Evolutionary conservation across 2,797 vertebrate genomes (phyloP).

Genomic region (Austrolebias charrua): DNA sequence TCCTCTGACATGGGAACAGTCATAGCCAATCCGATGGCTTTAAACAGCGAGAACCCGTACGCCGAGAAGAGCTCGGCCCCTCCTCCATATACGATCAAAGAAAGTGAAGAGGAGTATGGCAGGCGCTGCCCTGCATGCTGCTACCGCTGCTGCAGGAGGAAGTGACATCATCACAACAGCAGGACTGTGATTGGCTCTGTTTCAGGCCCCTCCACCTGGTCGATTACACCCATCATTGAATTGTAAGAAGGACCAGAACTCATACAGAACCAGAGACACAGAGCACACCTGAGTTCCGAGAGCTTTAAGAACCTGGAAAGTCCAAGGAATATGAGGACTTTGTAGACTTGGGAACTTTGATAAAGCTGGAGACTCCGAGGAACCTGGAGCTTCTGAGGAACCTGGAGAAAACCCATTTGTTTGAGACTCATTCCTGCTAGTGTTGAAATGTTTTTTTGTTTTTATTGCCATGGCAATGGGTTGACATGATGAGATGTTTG

Average conservation of each 20-base stretch:
- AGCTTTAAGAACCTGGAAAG: background rate
- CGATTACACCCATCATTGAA: too few species aligned
- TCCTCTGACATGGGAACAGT: constrained; percentile 35
- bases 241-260: background rate
- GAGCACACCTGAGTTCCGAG: background rate
- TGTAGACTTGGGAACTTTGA: too few species aligned
- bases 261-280: background rate
- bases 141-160: constrained; percentile 71
- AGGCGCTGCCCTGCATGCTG: constrained; percentile 71
- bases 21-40: constrained; percentile 75
- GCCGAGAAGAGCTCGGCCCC: constrained; percentile 15
- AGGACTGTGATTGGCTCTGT: constrained; percentile 1
- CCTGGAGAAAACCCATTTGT: too few species aligned
- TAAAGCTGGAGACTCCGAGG: background rate
- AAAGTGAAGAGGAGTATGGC: constrained; percentile 35
- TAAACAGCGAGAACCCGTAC: constrained; percentile 42
- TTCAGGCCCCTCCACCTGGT: background rate
- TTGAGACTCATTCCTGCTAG: too few species aligned
- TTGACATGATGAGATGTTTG: background rate
- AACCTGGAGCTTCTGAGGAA: background rate
- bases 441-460: too few species aligned
- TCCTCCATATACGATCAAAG: constrained; percentile 65
- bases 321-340: too few species aligned
- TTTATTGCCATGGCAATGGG: background rate
- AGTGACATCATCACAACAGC: constrained; percentile 47